Conservation (phyloP, 2,113 vertebrate species). For the Marcusenius ussheri region DNA sequence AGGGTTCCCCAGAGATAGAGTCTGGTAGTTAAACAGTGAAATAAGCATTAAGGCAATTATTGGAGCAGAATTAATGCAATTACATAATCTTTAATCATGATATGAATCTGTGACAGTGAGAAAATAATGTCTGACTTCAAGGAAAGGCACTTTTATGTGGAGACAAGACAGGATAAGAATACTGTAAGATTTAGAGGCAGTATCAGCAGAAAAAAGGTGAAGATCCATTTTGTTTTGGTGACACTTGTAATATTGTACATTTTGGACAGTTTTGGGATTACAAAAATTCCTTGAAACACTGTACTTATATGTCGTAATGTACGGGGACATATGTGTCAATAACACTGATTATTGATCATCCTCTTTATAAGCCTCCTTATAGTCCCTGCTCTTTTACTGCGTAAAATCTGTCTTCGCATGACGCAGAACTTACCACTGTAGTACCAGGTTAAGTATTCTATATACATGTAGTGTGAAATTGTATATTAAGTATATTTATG, state of each 20-base stretch:
- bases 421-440: too few species aligned
- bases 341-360: neutral
- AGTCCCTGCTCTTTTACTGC: neutral
- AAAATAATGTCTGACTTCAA: conserved; percentile 47
- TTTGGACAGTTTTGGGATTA: neutral
- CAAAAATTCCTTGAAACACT: neutral
- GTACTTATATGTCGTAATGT: neutral
- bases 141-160: neutral
- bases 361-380: neutral
- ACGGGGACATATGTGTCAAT: neutral
- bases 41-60: conserved; percentile 73
- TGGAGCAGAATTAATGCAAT: conserved; percentile 69
- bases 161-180: neutral
- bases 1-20: conserved; percentile 55
- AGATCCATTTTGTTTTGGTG: neutral
- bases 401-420: neutral
- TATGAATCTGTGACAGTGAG: conserved; percentile 59
- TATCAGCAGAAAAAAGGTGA: neutral
- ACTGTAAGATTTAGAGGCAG: neutral
- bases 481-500: too few species aligned
- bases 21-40: conserved; percentile 68
- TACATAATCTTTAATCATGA: conserved; percentile 72
- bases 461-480: neutral
- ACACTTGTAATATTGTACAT: neutral
- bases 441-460: neutral